Base-by-base conservation (phyloP, 2,888 invertebrate genomes). In the Nyleta sp. region DNA sequence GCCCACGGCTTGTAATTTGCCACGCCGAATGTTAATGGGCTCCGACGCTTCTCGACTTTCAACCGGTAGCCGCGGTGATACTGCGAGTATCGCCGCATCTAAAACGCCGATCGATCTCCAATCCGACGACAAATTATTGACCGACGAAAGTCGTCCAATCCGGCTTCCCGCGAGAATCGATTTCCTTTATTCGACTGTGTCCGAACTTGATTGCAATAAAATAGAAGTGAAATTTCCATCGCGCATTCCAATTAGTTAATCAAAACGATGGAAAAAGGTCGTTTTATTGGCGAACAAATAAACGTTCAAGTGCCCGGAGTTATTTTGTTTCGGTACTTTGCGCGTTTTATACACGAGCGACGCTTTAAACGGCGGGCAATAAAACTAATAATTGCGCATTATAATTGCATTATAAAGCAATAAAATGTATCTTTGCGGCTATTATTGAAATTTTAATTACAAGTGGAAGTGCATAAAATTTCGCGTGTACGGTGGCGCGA, bases 11-110 rank as follows among this genome's bases (percentile, higher is more conserved):
- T 90, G 89, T 90, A 90, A 90, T 90, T 90, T 90, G 88, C 89
- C 87, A 87, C 87, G 87, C 89, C 90, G 90, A 89, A 89, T 90
- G 89, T 88, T 90, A 90, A 90, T 90, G 88, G 90, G 86, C 86
- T 85, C 82, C 62, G 76, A 81, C 83, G 82, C 81, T 72, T 77
- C 79, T 59, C 59, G 46, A 80, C 74, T 77, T 70, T 77, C 71
- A 78, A 81, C 74, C 81, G 80, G 83, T 84, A 84, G 84, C 82
- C 67, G 67, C 40, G 52, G 42, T 67, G 55, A 24, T 50, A 52
- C n/a, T 18, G 18, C 60, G 6, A 59, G 35, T 62, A 62, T 55
- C 68, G 33, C 18, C 48, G 38, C 31, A 22, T 33, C 55, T 38
- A 22, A 55, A 48, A 42, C 18, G 15, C 20, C 46, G 38, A 18